These are phyloP conservation scores for Istiophorus platypterus DNA, from an alignment of 2,113 vertebrate species.

Conservation along the genomic window DNA sequence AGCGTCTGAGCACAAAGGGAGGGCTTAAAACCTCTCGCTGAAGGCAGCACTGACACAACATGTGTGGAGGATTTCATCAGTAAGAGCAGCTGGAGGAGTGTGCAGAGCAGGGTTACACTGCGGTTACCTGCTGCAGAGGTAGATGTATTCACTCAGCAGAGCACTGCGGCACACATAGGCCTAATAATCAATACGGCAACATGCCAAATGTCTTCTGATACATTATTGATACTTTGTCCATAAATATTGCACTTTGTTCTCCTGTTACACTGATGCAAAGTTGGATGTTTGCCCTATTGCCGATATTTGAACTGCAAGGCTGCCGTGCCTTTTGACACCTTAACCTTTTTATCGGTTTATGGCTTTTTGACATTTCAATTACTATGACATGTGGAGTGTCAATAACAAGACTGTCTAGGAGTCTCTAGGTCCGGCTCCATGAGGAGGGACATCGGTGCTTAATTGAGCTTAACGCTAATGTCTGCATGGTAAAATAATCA, in stretches of 20 bases:
- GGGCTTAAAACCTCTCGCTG: conserved; percentile 11
- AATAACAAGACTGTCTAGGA: too few relatives aligned
- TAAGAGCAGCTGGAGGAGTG: conserved; percentile 23
- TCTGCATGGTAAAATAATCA: too few relatives aligned
- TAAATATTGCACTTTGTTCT: neutral
- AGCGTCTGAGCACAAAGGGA: conserved; percentile 13
- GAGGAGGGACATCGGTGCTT: too few relatives aligned
- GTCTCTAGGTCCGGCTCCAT: too few relatives aligned
- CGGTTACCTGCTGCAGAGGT: conserved; percentile 21
- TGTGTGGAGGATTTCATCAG: conserved; percentile 55
- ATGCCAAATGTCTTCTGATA: neutral
- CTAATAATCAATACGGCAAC: conserved; percentile 2
- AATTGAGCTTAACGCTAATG: too few relatives aligned
- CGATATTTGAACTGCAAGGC: too few relatives aligned
- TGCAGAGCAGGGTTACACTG: conserved; percentile 14
- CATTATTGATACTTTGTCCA: conserved; percentile 2
- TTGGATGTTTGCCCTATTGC: too few relatives aligned
- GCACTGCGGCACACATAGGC: neutral
- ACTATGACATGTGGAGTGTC: too few relatives aligned
- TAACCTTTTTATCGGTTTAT: too few relatives aligned
- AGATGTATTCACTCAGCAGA: neutral
- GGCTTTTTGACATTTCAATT: too few relatives aligned
- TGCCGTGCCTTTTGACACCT: too few relatives aligned
- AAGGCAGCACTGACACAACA: conserved; percentile 26
- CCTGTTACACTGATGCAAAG: too few relatives aligned